A percentile compares a stretch with the other conserved stretches of the same genome.
These are phyloP conservation scores for Arctocebus calabarensis DNA, from an alignment of 2,797 vertebrate species.

Conservation along the genomic window DNA sequence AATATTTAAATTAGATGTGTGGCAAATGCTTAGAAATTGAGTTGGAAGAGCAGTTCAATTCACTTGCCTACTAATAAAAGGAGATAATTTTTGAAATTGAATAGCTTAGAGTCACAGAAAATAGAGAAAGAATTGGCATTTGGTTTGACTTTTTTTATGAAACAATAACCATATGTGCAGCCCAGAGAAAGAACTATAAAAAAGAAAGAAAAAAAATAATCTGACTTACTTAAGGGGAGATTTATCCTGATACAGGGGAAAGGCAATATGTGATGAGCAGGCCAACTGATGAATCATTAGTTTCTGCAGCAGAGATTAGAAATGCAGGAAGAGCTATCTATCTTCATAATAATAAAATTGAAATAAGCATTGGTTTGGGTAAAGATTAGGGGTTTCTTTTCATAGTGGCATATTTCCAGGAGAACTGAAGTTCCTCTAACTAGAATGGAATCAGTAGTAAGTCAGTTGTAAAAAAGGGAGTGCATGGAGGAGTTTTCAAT, in stretches of 20 bases:
- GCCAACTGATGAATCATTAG: neutral
- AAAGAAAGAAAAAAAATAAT: neutral
- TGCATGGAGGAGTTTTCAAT: neutral
- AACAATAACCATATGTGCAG: conserved; percentile 53
- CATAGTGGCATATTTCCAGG: neutral
- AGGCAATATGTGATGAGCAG: neutral
- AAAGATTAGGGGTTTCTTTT: neutral
- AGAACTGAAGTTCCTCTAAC: neutral
- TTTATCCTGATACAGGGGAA: neutral
- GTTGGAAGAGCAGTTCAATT: conserved; percentile 61
- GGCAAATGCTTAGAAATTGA: conserved; percentile 50
- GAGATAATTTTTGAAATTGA: conserved; percentile 25
- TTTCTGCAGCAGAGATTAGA: neutral
- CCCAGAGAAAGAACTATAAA: neutral
- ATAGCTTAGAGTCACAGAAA: conserved; percentile 27
- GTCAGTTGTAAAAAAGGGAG: neutral
- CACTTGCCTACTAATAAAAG: conserved; percentile 52
- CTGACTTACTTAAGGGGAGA: neutral
- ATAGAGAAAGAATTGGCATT: neutral
- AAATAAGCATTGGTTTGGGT: neutral
- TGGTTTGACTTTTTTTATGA: conserved; percentile 50
- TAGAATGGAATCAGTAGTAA: neutral
- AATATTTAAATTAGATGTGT: conserved; percentile 48
- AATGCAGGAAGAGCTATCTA: neutral
- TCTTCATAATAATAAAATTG: neutral